A percentile compares a stretch with the other conserved stretches of the same genome.
phyloP scores from a whole-genome alignment of 2,888 invertebrate genomes.

The Colletes collaris region DNA sequence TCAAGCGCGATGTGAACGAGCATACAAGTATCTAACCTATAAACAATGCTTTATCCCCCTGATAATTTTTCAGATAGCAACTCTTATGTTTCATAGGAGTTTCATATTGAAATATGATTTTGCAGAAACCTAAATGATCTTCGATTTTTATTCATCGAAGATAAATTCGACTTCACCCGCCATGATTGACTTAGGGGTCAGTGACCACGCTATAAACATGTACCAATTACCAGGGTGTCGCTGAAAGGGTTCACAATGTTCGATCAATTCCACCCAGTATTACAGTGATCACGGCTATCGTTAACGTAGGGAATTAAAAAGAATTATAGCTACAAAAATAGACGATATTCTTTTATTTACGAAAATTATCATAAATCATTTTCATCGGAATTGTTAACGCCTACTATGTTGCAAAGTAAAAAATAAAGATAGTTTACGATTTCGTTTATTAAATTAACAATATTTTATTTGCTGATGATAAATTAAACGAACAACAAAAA shows the following conservation, averaged over 20 bases:
- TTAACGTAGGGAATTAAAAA: constrained; percentile 13
- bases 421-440: no score
- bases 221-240: constrained; percentile 20
- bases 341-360: no score
- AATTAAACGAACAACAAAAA: no score
- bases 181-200: constrained; percentile 46
- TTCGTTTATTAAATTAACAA: no score
- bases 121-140: background rate
- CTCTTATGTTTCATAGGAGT: constrained; percentile 19
- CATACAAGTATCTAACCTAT: no score
- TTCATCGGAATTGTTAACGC: no score
- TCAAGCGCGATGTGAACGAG: no score
- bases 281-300: constrained; percentile 9
- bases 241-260: constrained; percentile 14
- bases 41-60: background rate
- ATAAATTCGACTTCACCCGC: constrained; percentile 24
- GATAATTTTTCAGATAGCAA: constrained; percentile 2
- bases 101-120: constrained; percentile 19
- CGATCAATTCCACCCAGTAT: constrained; percentile 11
- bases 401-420: no score
- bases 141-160: constrained; percentile 43
- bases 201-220: constrained; percentile 29
- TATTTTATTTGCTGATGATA: no score
- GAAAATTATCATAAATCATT: no score
- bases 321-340: background rate